These are phyloP conservation scores for Lepidocolaptes lacrymiger DNA, from an alignment of 2,797 vertebrate species.

Conservation along the genomic window DNA sequence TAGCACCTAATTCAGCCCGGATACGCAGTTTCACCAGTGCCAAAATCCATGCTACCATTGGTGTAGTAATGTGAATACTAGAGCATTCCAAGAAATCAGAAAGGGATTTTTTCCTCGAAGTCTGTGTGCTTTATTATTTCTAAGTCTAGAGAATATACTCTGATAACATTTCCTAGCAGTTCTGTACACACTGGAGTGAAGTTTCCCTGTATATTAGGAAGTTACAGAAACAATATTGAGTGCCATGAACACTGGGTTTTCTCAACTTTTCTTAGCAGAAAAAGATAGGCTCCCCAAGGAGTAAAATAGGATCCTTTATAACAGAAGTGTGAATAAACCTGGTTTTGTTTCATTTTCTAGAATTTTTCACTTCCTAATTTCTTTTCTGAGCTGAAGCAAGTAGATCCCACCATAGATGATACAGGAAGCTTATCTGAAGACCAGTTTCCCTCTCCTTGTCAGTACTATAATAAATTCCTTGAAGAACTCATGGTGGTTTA, in stretches of 20 bases:
- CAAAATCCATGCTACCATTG: background rate
- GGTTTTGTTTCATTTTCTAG: background rate
- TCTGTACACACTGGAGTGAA: background rate
- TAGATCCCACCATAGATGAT: background rate
- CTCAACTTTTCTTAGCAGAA: background rate
- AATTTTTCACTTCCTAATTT: background rate
- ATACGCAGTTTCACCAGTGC: background rate
- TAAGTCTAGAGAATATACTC: background rate
- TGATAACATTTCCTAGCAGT: background rate
- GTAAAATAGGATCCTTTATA: background rate
- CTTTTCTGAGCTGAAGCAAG: background rate
- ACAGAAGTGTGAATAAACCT: background rate
- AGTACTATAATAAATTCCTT: background rate
- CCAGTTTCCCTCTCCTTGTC: background rate
- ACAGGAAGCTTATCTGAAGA: background rate
- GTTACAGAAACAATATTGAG: background rate
- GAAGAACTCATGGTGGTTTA: background rate
- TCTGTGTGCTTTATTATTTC: background rate
- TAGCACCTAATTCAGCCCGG: no score
- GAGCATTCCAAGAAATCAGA: background rate
- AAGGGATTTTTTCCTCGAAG: background rate
- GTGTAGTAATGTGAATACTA: background rate
- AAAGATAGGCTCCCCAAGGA: background rate
- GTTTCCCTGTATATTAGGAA: background rate
- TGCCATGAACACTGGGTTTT: background rate